Evolutionary conservation across 2,888 invertebrate species (phyloP).

Genomic region (Mythimna ferrago): DNA sequence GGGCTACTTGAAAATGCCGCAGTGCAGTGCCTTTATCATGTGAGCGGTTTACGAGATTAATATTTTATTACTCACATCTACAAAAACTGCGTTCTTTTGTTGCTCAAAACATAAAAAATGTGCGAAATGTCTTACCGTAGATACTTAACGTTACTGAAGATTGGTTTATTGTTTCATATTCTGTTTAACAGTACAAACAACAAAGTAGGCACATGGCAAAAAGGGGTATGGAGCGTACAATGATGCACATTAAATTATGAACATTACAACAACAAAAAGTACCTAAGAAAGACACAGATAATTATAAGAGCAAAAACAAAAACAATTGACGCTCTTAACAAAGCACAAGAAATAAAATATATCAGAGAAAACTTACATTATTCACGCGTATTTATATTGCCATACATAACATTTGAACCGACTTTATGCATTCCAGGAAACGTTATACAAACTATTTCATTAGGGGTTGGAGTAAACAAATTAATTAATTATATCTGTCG

Average conservation of each 20-base stretch:
- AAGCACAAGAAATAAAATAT: too few relatives aligned
- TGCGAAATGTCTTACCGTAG: slow-evolving; percentile 9
- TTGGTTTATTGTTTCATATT: slow-evolving; percentile 33
- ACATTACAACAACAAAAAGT: too few relatives aligned
- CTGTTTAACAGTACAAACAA: neutral
- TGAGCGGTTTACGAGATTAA: slow-evolving; percentile 39
- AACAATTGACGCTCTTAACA: too few relatives aligned
- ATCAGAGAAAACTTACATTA: neutral
- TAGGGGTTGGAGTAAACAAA: slow-evolving; percentile 36
- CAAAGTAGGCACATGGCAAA: too few relatives aligned
- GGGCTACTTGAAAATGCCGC: slow-evolving; percentile 66
- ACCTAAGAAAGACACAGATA: too few relatives aligned
- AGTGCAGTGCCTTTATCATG: slow-evolving; percentile 64
- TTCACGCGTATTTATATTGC: slow-evolving; percentile 13
- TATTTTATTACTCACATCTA: slow-evolving; percentile 51
- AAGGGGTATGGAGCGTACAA: too few relatives aligned
- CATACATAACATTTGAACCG: neutral
- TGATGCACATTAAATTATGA: too few relatives aligned
- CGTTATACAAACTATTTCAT: slow-evolving; percentile 13
- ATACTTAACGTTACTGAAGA: slow-evolving; percentile 8
- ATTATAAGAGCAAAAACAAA: too few relatives aligned
- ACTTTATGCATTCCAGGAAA: neutral
- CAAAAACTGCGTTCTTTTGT: slow-evolving; percentile 29
- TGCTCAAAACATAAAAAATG: slow-evolving; percentile 20
- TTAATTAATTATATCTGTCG: slow-evolving; percentile 38